Evolutionary conservation across 2,113 vertebrate species (phyloP).

Genomic region (Uria aalge): DNA sequence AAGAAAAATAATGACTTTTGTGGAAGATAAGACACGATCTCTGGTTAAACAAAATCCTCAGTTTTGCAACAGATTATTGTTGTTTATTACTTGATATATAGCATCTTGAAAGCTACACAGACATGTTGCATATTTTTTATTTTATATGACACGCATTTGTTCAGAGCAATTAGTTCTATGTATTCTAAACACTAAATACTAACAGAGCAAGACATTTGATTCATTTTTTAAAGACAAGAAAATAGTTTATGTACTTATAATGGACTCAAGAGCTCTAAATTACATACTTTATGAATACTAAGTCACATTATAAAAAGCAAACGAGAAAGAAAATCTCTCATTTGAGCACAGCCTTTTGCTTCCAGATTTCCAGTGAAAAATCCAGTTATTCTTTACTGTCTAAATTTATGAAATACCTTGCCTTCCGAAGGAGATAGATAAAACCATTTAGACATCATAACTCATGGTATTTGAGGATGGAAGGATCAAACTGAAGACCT

Average conservation of each 20-base stretch:
- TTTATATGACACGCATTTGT: background rate
- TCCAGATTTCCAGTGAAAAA: background rate
- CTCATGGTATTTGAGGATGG: background rate
- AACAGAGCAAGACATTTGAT: background rate
- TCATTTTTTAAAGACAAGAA: background rate
- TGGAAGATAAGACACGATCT: background rate
- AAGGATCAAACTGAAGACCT: background rate
- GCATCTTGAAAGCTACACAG: background rate
- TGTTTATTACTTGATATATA: background rate
- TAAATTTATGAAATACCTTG: background rate
- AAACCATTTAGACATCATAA: background rate
- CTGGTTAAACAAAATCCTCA: background rate
- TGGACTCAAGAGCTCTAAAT: background rate
- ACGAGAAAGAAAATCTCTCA: background rate
- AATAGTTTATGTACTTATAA: background rate
- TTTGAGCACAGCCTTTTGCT: background rate
- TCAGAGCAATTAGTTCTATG: background rate
- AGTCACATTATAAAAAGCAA: background rate
- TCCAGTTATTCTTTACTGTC: background rate
- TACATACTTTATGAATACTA: background rate
- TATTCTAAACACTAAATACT: background rate
- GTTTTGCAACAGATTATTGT: background rate
- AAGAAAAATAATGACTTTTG: background rate
- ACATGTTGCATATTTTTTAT: background rate
- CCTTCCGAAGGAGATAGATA: background rate